Percentiles rank a stretch among this genome's conserved stretches.
These are phyloP conservation scores for Aphidius gifuensis DNA, from an alignment of 1,140 invertebrate genomes.

Conservation along the genomic window DNA sequence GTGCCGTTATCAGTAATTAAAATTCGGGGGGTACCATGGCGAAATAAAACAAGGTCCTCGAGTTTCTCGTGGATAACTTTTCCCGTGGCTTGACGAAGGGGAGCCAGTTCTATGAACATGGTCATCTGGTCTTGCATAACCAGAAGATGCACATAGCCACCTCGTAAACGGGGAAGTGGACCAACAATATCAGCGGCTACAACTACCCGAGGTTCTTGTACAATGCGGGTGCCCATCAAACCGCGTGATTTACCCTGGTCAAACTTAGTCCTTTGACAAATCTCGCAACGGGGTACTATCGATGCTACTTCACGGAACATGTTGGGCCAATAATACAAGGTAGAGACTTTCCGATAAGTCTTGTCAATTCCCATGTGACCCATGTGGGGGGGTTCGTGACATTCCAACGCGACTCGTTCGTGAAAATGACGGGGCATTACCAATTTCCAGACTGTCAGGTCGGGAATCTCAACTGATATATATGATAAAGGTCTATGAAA, in stretches of 20 bases:
- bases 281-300: too few relatives aligned
- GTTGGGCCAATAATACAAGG: too few relatives aligned
- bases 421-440: too few relatives aligned
- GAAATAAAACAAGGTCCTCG: constrained; percentile 33
- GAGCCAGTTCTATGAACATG: constrained; percentile 33
- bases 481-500: too few relatives aligned
- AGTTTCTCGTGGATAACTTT: constrained; percentile 28
- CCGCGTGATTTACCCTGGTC: constrained; percentile 33
- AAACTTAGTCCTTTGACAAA: constrained; percentile 36
- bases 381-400: too few relatives aligned
- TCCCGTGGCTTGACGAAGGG: constrained; percentile 34
- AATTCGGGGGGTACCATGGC: constrained; percentile 37
- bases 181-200: constrained; percentile 49
- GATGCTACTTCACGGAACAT: too few relatives aligned
- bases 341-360: too few relatives aligned
- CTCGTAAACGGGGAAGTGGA: constrained; percentile 39
- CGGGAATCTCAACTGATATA: too few relatives aligned
- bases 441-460: too few relatives aligned
- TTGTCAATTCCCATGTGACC: too few relatives aligned
- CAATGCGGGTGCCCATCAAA: constrained; percentile 35
- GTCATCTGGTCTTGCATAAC: constrained; percentile 46
- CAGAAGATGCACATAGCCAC: constrained; percentile 43
- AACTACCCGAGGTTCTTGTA: constrained; percentile 38
- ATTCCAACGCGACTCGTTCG: too few relatives aligned
- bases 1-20: constrained; percentile 49